Evolutionary conservation across 2,113 vertebrate species (phyloP).

Genomic region (Tetrax tetrax): DNA sequence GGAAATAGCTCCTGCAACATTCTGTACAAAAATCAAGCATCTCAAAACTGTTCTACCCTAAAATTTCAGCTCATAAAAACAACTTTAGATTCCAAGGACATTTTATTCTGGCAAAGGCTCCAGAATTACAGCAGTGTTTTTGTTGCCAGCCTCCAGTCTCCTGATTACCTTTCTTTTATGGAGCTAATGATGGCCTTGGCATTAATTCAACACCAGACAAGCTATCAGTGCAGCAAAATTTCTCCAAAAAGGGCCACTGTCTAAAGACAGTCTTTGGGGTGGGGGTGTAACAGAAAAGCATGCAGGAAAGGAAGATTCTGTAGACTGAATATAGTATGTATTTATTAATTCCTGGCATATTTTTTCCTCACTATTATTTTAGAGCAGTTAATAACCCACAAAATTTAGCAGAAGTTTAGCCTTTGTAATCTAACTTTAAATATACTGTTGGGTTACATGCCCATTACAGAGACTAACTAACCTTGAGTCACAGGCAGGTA

Average conservation of each 20-base stretch:
- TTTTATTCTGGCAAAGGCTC: background rate
- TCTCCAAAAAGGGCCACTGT: background rate
- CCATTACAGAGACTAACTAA: background rate
- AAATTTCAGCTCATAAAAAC: background rate
- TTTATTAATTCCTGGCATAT: background rate
- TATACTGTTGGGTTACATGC: background rate
- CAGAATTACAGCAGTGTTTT: background rate
- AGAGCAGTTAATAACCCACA: background rate
- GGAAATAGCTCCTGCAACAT: background rate
- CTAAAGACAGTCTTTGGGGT: background rate
- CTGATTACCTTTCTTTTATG: background rate
- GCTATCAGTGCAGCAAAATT: background rate
- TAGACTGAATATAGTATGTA: background rate
- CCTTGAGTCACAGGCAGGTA: background rate
- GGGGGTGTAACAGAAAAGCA: background rate
- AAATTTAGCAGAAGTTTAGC: background rate
- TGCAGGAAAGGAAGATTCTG: background rate
- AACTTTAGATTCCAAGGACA: background rate
- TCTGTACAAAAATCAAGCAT: background rate
- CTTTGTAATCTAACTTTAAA: background rate
- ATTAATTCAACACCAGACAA: background rate
- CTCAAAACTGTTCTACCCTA: background rate
- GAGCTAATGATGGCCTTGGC: background rate
- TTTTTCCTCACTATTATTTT: background rate
- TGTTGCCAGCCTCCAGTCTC: background rate